Evolutionary conservation across 2,888 invertebrate genomes (phyloP), one percentile per base, ranked within the genome.

Genomic region (Serripes groenlandicus): DNA sequence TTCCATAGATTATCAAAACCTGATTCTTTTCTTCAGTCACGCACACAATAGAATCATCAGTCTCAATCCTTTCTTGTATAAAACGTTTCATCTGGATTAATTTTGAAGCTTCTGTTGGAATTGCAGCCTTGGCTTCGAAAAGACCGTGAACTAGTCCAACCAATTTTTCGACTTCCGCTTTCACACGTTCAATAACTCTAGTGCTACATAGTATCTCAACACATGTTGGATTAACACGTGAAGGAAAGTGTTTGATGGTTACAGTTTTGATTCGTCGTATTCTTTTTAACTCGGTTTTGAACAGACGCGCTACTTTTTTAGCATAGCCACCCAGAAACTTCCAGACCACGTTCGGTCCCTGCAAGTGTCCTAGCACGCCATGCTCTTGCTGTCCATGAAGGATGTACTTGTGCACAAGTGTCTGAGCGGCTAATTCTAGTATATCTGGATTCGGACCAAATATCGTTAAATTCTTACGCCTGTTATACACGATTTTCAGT

Each of bases 391-490:
- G 76, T 7, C 73, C 34, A 62, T 83, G 81, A 0, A 85, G 64
- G 1, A 86, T 78, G 58, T 86, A 86, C 18, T 66, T 60, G 30
- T 83, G 76, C 2, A 86, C 68, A 4, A 86, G 42, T 1, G 86
- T 83, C 49, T 86, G 86, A 15, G 76, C 78, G 2, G 83, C 83
- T 21, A 86, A 74, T 23, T 86, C 86, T 7, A 86, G 68, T 5
- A 86, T 74, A 35, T 83, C 83, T 4, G 74, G 35, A 58, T 79
- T 80, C 23, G 86, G 86, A 5, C 86, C 86, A 62, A 64, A 75
- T 97, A 97, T 90, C 94, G 95, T 21, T 74, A 87, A 72, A 92
- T 97, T 18, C 97, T 97, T 94, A 69, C 75, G 75, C n/a, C 83
- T 52, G 1, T 66, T 42, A 52, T 83, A 83, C 21, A 64, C 62